Conservation (phyloP, 2,797 vertebrate genomes). For the Sebastolobus alascanus region DNA sequence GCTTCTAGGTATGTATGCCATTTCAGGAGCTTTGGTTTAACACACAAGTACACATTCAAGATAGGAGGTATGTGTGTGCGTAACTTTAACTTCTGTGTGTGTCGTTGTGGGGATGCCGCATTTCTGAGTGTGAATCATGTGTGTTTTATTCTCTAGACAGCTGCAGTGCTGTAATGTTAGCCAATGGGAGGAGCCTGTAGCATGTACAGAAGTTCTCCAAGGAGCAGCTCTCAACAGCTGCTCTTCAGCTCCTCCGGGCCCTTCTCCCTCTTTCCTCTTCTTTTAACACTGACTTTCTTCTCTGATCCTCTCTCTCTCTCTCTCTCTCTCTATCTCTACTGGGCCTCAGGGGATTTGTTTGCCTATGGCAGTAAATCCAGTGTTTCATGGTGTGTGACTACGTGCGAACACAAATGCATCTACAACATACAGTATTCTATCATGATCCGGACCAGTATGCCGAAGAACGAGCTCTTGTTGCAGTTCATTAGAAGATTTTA, state of each 20-base stretch:
- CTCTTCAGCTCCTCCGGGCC: conserved; percentile 65
- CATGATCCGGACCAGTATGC: not conserved
- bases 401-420: conserved; percentile 21
- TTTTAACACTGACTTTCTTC: conserved; percentile 58
- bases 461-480: not conserved
- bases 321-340: conserved; percentile 19
- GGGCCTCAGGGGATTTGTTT: conserved; percentile 29
- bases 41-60: not conserved
- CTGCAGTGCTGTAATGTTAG: conserved; percentile 69
- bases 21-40: conserved; percentile 26
- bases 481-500: not conserved
- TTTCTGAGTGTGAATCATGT: conserved; percentile 33
- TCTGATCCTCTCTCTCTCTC: conserved; percentile 37
- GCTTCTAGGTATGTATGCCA: conserved; percentile 47
- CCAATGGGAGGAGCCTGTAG: conserved; percentile 64
- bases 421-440: not conserved
- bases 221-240: conserved; percentile 74
- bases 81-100: not conserved
- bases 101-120: not conserved
- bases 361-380: conserved; percentile 46
- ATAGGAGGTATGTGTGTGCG: not conserved
- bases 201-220: conserved; percentile 66
- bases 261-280: conserved; percentile 50
- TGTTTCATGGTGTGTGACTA: conserved; percentile 20
- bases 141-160: conserved; percentile 55